Conservation (phyloP, 2,113 vertebrate genomes). For the Daphoenositta chrysoptera region DNA sequence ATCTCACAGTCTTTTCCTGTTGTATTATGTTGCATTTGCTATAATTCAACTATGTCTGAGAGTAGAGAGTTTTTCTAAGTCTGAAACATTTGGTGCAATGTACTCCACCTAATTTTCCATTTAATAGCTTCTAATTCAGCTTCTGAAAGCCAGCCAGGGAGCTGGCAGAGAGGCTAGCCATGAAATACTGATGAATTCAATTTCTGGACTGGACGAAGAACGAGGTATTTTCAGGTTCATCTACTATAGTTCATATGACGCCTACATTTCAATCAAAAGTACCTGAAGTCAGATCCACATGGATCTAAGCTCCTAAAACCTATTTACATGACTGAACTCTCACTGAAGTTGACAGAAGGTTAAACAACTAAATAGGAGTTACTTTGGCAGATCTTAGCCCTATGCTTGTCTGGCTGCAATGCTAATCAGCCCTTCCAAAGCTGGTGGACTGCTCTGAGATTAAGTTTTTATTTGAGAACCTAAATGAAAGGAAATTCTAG, state of each 20-base stretch:
- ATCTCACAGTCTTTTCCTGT: not conserved
- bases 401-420: not conserved
- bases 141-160: not conserved
- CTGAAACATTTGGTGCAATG: not conserved
- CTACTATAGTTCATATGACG: not conserved
- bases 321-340: not conserved
- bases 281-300: not conserved
- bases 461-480: not conserved
- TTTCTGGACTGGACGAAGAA: not conserved
- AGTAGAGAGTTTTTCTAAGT: not conserved
- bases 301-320: constrained; percentile 3
- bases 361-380: constrained; percentile 13
- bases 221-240: constrained; percentile 5
- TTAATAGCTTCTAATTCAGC: not conserved
- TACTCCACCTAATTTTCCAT: not conserved
- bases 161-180: not conserved
- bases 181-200: not conserved
- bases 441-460: not conserved
- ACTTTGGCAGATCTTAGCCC: not conserved
- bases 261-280: not conserved
- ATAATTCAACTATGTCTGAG: not conserved
- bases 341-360: not conserved
- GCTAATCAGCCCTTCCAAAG: not conserved
- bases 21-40: not conserved
- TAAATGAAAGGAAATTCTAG: not conserved